Conservation (phyloP, 2,888 invertebrate species). For the Volucella zonaria region DNA sequence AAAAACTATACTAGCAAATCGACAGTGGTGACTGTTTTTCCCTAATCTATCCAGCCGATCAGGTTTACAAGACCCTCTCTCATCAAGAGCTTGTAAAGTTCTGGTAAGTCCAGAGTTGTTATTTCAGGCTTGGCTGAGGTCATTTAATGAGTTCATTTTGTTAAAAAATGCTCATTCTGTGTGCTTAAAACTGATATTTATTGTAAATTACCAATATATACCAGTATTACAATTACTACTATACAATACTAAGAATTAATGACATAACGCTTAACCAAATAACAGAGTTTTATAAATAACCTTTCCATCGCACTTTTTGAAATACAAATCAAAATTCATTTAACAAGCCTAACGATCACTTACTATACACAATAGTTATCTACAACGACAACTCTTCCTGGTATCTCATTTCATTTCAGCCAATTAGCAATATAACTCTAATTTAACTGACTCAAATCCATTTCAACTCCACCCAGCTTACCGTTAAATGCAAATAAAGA, state of each 20-base stretch:
- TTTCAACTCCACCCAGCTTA: conserved; percentile 61
- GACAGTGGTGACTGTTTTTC: no score
- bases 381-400: conserved; percentile 65
- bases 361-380: conserved; percentile 54
- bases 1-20: no score
- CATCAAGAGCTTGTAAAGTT: no score
- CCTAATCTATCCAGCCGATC: no score
- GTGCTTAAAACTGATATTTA: no score
- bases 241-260: background rate
- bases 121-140: no score
- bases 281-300: conserved; percentile 3
- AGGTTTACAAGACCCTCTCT: no score
- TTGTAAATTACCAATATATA: no score
- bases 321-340: conserved; percentile 51
- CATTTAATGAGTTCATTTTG: no score
- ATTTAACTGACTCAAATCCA: conserved; percentile 55
- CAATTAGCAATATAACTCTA: conserved; percentile 63
- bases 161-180: no score
- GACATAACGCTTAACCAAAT: background rate
- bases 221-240: background rate
- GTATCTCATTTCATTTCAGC: conserved; percentile 63
- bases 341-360: conserved; percentile 66
- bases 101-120: no score
- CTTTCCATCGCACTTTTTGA: conserved; percentile 13
- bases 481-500: conserved; percentile 51